These are phyloP conservation scores for Meganola albula DNA, from an alignment of 2,888 invertebrate genomes.

Conservation along the genomic window DNA sequence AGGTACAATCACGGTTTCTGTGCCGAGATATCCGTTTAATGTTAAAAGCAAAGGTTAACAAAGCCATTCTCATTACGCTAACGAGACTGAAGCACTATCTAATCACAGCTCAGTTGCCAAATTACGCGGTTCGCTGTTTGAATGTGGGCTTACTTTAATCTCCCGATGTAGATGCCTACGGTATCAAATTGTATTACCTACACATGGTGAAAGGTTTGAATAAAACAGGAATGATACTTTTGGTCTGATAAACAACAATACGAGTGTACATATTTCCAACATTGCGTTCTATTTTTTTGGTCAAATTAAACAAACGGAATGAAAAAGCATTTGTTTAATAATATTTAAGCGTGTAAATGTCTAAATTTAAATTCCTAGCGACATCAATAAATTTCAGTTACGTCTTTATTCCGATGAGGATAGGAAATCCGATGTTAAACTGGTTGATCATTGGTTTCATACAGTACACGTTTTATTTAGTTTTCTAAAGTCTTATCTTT, in stretches of 20 bases:
- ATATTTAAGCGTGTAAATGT: too few relatives aligned
- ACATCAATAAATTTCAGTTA: too few relatives aligned
- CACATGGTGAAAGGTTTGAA: conserved; percentile 16
- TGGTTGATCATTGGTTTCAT: too few relatives aligned
- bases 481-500: too few relatives aligned
- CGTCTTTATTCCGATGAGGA: too few relatives aligned
- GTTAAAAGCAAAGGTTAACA: conserved; percentile 60
- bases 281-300: neutral
- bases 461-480: too few relatives aligned
- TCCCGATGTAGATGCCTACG: conserved; percentile 45
- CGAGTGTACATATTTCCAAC: conserved; percentile 3
- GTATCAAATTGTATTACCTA: conserved; percentile 27
- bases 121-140: conserved; percentile 69
- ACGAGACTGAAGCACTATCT: conserved; percentile 71
- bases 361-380: too few relatives aligned
- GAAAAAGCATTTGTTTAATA: too few relatives aligned
- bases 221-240: conserved; percentile 7
- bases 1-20: conserved; percentile 28
- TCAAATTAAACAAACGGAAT: too few relatives aligned
- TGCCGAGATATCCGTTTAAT: conserved; percentile 41
- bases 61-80: conserved; percentile 67
- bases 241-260: conserved; percentile 2
- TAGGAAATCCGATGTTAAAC: too few relatives aligned
- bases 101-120: conserved; percentile 74
- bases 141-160: conserved; percentile 70